Evolutionary conservation across 1,140 invertebrate genomes (phyloP).

Genomic region (Drosophila santomea): DNA sequence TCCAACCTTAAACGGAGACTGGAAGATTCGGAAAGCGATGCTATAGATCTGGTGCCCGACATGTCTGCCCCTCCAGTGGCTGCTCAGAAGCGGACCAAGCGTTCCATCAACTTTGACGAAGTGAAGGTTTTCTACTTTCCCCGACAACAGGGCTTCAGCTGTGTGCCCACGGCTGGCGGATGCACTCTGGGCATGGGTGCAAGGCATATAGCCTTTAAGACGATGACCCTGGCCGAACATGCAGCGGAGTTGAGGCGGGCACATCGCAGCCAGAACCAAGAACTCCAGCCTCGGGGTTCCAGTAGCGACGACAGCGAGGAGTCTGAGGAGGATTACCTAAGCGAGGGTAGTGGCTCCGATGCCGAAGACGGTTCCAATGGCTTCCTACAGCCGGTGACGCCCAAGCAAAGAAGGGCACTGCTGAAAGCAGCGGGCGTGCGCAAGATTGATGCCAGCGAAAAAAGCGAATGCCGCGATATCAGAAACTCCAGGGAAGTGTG

Average conservation of each 20-base stretch:
- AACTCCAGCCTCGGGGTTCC: conserved; percentile 86
- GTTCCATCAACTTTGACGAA: conserved; percentile 94
- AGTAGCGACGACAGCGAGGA: conserved; percentile 92
- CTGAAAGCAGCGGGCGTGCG: conserved; percentile 95
- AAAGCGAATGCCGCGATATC: conserved; percentile 97
- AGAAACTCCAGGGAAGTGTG: conserved; percentile 96
- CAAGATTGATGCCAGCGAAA: conserved; percentile 97
- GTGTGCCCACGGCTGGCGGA: conserved; percentile 98
- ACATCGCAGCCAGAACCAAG: conserved; percentile 91
- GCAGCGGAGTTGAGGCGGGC: conserved; percentile 93
- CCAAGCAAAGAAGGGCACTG: conserved; percentile 93
- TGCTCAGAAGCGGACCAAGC: conserved; percentile 89
- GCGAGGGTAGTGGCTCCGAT: conserved; percentile 93
- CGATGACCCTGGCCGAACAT: conserved; percentile 90
- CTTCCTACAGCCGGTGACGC: conserved; percentile 96
- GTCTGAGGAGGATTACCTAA: conserved; percentile 91
- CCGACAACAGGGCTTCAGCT: conserved; percentile 97
- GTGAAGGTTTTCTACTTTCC: conserved; percentile 98
- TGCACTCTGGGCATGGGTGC: conserved; percentile 98
- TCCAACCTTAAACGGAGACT: conserved; percentile 78
- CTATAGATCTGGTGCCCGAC: conserved; percentile 85
- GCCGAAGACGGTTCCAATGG: conserved; percentile 96
- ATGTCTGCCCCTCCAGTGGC: conserved; percentile 69
- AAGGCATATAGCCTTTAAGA: conserved; percentile 90
- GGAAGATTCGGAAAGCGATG: conserved; percentile 86